These are phyloP conservation scores for Spinus olivaceus DNA, from an alignment of 2,797 vertebrate species.

Conservation along the genomic window DNA sequence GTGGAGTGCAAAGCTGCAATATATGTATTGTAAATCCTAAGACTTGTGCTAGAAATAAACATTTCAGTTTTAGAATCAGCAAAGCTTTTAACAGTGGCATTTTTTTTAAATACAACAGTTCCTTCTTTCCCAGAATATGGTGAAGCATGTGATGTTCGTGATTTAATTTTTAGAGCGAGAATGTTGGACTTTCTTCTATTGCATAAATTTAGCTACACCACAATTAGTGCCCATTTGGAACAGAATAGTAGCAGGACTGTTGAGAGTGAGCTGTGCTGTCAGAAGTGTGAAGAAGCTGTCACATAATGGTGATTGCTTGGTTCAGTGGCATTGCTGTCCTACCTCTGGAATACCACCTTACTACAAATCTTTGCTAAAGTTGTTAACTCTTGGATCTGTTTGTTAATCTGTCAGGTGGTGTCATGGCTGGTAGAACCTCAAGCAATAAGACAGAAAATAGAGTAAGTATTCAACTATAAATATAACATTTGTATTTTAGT, in stretches of 20 bases:
- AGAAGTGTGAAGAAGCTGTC: not conserved
- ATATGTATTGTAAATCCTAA: not conserved
- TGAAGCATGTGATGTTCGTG: not conserved
- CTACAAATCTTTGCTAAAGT: not conserved
- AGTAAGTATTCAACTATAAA: slow-evolving; percentile 41
- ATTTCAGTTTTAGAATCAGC: not conserved
- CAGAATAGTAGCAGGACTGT: not conserved
- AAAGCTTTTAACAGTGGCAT: not conserved
- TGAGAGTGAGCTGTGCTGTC: not conserved
- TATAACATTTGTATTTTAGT: not conserved
- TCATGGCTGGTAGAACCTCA: not conserved
- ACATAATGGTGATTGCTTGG: not conserved
- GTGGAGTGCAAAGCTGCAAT: not conserved
- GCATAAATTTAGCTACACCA: not conserved
- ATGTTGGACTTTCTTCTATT: not conserved
- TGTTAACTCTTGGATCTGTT: not conserved
- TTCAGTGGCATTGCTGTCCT: not conserved
- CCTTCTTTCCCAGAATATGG: not conserved
- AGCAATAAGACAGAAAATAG: not conserved
- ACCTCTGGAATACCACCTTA: not conserved
- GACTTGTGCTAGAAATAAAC: not conserved
- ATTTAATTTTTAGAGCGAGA: not conserved
- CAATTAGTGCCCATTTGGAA: not conserved
- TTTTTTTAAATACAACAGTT: not conserved
- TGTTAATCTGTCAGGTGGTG: slow-evolving; percentile 1